Evolutionary conservation across 2,113 vertebrate genomes (phyloP).

Genomic region (Scopus umbretta): DNA sequence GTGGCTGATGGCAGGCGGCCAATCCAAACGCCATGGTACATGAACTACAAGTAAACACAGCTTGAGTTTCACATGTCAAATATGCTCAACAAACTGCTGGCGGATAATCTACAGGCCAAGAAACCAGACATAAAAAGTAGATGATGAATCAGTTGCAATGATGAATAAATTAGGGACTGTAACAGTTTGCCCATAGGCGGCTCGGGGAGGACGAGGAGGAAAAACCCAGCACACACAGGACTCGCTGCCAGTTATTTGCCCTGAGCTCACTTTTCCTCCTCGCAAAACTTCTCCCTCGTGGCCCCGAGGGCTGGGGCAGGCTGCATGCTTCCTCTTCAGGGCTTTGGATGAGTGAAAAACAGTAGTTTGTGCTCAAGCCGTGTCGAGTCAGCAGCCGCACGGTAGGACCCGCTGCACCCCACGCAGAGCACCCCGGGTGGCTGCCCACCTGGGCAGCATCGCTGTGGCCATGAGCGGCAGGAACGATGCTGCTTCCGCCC

Average conservation of each 20-base stretch:
- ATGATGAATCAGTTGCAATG: constrained; percentile 60
- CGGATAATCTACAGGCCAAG: constrained; percentile 61
- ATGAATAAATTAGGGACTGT: constrained; percentile 58
- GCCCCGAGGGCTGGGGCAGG: not conserved
- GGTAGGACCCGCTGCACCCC: not conserved
- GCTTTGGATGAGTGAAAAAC: not conserved
- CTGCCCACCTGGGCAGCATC: not conserved
- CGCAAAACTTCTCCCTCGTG: not conserved
- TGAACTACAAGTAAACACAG: constrained; percentile 68
- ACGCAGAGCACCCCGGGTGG: not conserved
- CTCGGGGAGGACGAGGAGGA: not conserved
- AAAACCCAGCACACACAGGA: not conserved
- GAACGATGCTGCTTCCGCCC: not conserved
- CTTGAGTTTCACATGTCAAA: constrained; percentile 70
- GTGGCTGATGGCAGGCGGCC: constrained; percentile 54
- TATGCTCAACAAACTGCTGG: constrained; percentile 69
- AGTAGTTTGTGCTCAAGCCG: not conserved
- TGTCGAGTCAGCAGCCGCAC: not conserved
- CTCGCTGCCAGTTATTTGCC: not conserved
- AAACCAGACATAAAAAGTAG: constrained; percentile 56
- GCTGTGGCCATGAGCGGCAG: fast-evolving
- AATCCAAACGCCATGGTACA: constrained; percentile 66
- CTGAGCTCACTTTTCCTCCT: not conserved
- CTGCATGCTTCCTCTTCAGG: not conserved
- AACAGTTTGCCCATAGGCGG: not conserved